Percentiles rank a stretch among this genome's conserved stretches.
phyloP scores from a whole-genome alignment of 2,888 invertebrate species.

The Helicoverpa assulta region DNA sequence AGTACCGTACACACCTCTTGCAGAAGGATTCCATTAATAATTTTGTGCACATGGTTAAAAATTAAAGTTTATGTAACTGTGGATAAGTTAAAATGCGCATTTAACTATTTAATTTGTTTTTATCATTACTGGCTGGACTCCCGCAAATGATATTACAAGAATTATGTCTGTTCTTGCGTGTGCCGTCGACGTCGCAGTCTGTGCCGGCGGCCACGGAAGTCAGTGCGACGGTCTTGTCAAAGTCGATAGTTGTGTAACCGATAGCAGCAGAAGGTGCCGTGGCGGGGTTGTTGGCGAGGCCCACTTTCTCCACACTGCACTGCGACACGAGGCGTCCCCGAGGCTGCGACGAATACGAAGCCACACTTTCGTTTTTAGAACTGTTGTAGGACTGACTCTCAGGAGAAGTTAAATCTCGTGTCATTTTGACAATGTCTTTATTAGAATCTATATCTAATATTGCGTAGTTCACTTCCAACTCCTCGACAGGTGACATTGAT shows the following conservation, averaged over 20 bases:
- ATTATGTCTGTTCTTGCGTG: conserved; percentile 95
- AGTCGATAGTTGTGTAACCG: conserved; percentile 97
- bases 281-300: conserved; percentile 22
- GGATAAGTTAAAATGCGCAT: neutral
- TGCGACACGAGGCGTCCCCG: conserved; percentile 79
- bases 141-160: conserved; percentile 91
- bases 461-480: conserved; percentile 93
- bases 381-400: conserved; percentile 78
- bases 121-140: conserved; percentile 79
- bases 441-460: conserved; percentile 93
- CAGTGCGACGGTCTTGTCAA: conserved; percentile 97
- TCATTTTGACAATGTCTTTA: conserved; percentile 76
- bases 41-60: neutral
- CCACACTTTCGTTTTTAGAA: conserved; percentile 77
- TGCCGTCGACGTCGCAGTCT: conserved; percentile 93
- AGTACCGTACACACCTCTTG: neutral
- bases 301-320: conserved; percentile 76
- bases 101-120: conserved; percentile 66
- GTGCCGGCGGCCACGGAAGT: conserved; percentile 94
- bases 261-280: conserved; percentile 90
- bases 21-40: neutral
- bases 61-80: neutral
- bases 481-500: conserved; percentile 83
- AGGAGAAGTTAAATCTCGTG: conserved; percentile 75
- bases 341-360: conserved; percentile 76